Evolutionary conservation across 2,113 vertebrate species (phyloP), one percentile per base, ranked within the genome.

Genomic region (Corythornis cristatus): DNA sequence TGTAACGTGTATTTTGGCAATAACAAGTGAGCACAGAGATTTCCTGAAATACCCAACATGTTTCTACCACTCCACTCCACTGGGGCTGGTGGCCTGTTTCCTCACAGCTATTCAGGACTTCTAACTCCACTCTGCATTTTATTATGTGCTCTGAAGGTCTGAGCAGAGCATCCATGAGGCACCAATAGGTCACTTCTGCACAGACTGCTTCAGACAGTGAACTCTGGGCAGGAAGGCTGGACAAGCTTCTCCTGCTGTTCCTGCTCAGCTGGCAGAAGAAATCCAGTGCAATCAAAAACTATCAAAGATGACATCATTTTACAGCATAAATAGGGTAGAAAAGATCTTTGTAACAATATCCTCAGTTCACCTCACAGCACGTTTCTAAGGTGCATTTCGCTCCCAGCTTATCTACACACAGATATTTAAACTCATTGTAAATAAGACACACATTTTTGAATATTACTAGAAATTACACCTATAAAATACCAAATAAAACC

Each of bases 401-500:
- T 76, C 50, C 73, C 76, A 91, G 82, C 23, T 84, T 90, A 37
- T 64, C 56, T 50, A 70, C 86, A 70, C 16, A 89, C 57, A 73
- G 72, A 95, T 94, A 94, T 85, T 89, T 93, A 93, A 96, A 92
- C 84, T 50, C 33, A 68, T 86, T 87, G 82, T 80, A 97, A 97
- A 82, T 91, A 96, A 95, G 67, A 91, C 53, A 83, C 9, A 9
- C 56, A 92, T 88, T 96, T 95, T 89, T 93, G 67, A 84, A 95
- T 93, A 96, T 93, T 92, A 95, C 68, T 86, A 96, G 83, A 94
- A 97, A 96, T 87, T 88, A 93, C 43, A 31, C 54, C 62, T 86
- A 93, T 94, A 90, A 95, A 97, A 94, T 92, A 95, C 58, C 11
- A 75, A 96, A 94, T 90, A 96, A 90, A 97, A 96, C 45, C 71